Conservation (phyloP, 2,888 invertebrate species). For the Mimumesa dahlbomi region DNA sequence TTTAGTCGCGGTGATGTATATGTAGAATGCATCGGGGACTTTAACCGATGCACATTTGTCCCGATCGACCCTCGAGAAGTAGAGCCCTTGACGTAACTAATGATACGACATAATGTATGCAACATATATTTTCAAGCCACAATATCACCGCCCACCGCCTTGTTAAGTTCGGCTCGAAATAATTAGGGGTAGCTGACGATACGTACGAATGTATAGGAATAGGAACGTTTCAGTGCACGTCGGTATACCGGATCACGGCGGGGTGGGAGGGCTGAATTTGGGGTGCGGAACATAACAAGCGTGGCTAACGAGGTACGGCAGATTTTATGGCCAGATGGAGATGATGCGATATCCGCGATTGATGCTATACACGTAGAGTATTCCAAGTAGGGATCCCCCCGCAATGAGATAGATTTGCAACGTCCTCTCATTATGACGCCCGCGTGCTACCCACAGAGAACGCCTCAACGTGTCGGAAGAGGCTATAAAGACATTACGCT, state of each 20-base stretch:
- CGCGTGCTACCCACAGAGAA: conserved; percentile 30
- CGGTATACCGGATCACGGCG: conserved; percentile 9
- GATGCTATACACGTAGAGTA: conserved; percentile 64
- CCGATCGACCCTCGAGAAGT: neutral
- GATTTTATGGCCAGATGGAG: conserved; percentile 79
- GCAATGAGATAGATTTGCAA: conserved; percentile 56
- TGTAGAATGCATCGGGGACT: neutral
- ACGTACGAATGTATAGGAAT: conserved; percentile 42
- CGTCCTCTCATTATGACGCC: conserved; percentile 54
- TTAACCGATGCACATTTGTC: neutral
- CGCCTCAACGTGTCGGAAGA: conserved; percentile 23
- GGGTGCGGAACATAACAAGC: conserved; percentile 76
- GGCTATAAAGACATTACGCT: conserved; percentile 48
- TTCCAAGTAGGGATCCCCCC: conserved; percentile 50
- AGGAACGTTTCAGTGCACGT: conserved; percentile 45
- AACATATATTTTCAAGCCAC: conserved; percentile 18
- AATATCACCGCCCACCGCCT: conserved; percentile 53
- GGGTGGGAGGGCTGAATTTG: conserved; percentile 53
- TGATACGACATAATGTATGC: conserved; percentile 14
- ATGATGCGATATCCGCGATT: conserved; percentile 77
- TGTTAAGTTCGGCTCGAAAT: conserved; percentile 72
- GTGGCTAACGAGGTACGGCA: conserved; percentile 77
- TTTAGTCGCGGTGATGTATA: too few relatives aligned
- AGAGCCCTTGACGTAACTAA: conserved; percentile 7
- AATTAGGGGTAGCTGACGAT: conserved; percentile 71